Percentiles rank a stretch among this genome's conserved stretches.
Conservation (phyloP, 1,140 invertebrate genomes). For the Theocolax elegans region DNA sequence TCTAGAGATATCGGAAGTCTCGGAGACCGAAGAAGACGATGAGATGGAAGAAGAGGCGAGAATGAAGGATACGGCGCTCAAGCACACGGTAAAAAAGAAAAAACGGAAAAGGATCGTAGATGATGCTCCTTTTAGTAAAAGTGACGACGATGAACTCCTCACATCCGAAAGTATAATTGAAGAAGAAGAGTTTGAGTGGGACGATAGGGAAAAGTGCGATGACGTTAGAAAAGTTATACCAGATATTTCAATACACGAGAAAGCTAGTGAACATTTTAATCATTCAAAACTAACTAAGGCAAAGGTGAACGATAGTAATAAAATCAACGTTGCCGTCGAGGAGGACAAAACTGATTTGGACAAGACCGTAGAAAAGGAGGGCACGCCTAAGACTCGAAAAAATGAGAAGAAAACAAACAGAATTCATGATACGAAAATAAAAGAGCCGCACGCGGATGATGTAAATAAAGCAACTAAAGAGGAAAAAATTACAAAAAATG, state of each 20-base stretch:
- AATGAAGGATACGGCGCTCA: background rate
- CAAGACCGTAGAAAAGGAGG: background rate
- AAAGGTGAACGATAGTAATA: background rate
- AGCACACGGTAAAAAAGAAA: conserved; percentile 36
- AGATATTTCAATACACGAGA: no score
- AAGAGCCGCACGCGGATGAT: no score
- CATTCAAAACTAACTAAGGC: background rate
- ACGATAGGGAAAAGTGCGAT: conserved; percentile 33
- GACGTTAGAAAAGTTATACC: background rate
- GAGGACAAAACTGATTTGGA: background rate
- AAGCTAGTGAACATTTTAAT: no score
- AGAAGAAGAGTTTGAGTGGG: conserved; percentile 26
- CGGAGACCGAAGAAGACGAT: conserved; percentile 37
- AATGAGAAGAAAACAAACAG: background rate
- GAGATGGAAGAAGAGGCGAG: background rate
- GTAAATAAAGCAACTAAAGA: no score
- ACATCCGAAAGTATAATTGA: conserved; percentile 27
- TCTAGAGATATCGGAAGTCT: background rate
- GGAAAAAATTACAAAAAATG: no score
- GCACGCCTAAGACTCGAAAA: background rate
- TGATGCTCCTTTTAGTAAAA: conserved; percentile 45
- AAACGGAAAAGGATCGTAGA: conserved; percentile 24
- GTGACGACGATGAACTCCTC: conserved; percentile 39
- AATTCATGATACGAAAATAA: no score
- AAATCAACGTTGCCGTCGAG: background rate